Percentiles rank a stretch among this genome's conserved stretches.
These are phyloP conservation scores for Pocillopora verrucosa DNA, from an alignment of 64 coral and sea anemone species.

Conservation along the genomic window DNA sequence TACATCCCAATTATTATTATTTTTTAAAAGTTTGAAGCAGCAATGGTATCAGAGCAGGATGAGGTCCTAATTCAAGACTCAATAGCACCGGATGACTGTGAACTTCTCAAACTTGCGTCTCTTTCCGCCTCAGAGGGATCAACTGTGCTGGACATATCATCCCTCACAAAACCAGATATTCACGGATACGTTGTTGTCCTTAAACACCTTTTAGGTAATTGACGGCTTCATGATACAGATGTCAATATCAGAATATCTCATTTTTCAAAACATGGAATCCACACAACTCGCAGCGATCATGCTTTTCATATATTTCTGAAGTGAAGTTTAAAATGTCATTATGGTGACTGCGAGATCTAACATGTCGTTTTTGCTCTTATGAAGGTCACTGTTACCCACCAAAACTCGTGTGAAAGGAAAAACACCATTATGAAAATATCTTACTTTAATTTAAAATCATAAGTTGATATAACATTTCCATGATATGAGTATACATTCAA, in stretches of 20 bases:
- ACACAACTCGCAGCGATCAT: too few species aligned
- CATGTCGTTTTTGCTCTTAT: too few species aligned
- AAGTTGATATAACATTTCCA: too few species aligned
- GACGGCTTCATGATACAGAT: neutral
- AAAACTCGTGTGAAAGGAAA: too few species aligned
- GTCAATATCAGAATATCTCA: neutral
- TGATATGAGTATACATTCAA: too few species aligned
- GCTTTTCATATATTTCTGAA: too few species aligned
- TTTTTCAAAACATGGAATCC: neutral
- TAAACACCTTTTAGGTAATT: neutral
- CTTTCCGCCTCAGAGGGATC: neutral
- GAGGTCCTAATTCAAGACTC: neutral
- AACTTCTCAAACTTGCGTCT: neutral
- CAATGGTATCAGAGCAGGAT: neutral
- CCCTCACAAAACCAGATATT: neutral
- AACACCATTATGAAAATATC: too few species aligned
- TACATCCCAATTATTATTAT: neutral
- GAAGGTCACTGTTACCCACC: too few species aligned
- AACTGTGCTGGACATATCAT: neutral
- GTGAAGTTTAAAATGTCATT: too few species aligned
- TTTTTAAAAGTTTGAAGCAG: neutral
- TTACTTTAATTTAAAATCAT: too few species aligned
- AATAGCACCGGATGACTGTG: neutral
- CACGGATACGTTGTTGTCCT: constrained; percentile 4
- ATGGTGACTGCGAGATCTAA: too few species aligned